These are phyloP conservation scores for Gymnoscopelus microlampas DNA, from an alignment of 2,797 vertebrate species.

Conservation along the genomic window DNA sequence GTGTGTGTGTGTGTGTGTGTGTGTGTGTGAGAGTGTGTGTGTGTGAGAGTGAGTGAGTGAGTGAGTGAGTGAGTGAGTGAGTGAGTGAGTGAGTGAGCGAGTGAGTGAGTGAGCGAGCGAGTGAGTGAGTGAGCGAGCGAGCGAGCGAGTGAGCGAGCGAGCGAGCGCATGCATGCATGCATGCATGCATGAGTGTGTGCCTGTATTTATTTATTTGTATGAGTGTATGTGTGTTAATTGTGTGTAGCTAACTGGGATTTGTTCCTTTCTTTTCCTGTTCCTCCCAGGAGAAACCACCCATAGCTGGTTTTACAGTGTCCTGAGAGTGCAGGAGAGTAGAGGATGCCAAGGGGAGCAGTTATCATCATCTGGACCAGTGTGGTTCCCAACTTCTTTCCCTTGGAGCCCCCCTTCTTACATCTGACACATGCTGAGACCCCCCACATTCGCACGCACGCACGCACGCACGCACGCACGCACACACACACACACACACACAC, in stretches of 20 bases:
- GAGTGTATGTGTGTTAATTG: slow-evolving; percentile 10
- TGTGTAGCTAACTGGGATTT: slow-evolving; percentile 9
- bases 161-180: no score
- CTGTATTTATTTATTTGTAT: not conserved
- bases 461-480: no score
- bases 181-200: not conserved
- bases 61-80: not conserved
- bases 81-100: not conserved
- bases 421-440: no score
- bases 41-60: not conserved
- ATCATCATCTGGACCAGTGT: slow-evolving; percentile 48
- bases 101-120: no score
- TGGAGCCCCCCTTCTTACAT: no score
- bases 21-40: not conserved
- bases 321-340: slow-evolving; percentile 45
- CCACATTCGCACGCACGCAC: no score
- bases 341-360: slow-evolving; percentile 42
- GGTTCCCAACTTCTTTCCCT: no score
- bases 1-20: not conserved
- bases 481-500: no score
- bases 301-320: slow-evolving; percentile 43
- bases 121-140: not conserved
- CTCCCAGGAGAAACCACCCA: slow-evolving; percentile 32
- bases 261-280: slow-evolving; percentile 10
- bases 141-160: no score